Evolutionary conservation across 2,888 invertebrate species (phyloP).

Genomic region (Cyclophora punctaria): DNA sequence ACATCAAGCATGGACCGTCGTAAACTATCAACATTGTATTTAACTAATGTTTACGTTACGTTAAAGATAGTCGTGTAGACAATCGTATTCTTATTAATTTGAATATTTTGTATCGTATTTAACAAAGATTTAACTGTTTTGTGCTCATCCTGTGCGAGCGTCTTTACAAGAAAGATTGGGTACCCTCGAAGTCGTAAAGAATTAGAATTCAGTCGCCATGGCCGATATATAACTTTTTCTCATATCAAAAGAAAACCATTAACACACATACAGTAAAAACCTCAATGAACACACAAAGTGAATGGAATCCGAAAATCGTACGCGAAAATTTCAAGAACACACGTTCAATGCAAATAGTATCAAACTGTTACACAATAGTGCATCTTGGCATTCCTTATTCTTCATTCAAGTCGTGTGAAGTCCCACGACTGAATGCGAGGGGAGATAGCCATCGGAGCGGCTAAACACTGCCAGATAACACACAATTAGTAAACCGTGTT

Average conservation of each 20-base stretch:
- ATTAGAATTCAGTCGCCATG: no score
- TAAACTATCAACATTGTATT: no score
- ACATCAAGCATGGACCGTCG: no score
- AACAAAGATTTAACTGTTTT: no score
- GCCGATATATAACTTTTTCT: no score
- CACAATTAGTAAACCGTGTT: constrained; percentile 30
- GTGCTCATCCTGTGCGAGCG: no score
- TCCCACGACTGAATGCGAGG: constrained; percentile 44
- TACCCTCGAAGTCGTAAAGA: no score
- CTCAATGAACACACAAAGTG: constrained; percentile 28
- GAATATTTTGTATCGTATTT: no score
- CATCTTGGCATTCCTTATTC: constrained; percentile 72
- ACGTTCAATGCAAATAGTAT: constrained; percentile 56
- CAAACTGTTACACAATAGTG: constrained; percentile 57
- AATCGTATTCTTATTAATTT: no score
- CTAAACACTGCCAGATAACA: constrained; percentile 50
- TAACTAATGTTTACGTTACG: no score
- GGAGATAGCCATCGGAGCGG: constrained; percentile 42
- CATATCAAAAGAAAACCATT: neutral
- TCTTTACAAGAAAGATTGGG: no score
- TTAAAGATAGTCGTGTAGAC: no score
- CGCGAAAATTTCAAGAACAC: constrained; percentile 42
- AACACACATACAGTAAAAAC: constrained; percentile 1
- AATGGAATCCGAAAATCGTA: constrained; percentile 30
- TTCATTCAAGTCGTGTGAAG: constrained; percentile 62